Conservation (phyloP, 2,888 invertebrate species). For the Cephus nigrinus region DNA sequence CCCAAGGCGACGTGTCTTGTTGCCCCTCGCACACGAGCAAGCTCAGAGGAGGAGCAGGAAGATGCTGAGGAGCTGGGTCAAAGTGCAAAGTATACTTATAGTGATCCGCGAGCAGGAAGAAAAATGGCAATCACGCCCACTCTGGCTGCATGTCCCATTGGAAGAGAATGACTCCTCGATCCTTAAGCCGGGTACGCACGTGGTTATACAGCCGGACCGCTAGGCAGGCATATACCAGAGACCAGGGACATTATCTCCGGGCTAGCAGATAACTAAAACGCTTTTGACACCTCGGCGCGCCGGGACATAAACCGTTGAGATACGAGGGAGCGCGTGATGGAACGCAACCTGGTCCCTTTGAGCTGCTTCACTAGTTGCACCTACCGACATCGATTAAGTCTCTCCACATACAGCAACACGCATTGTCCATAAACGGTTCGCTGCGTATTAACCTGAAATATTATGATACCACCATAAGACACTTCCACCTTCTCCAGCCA, state of each 20-base stretch:
- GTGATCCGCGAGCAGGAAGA: not conserved
- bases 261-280: conserved; percentile 50
- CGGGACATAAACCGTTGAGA: conserved; percentile 47
- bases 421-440: not conserved
- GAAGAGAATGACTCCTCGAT: not conserved
- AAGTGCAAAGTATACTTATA: not conserved
- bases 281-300: conserved; percentile 49
- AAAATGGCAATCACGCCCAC: not conserved
- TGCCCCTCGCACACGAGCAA: not conserved
- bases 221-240: not conserved
- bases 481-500: not conserved
- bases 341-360: conserved; percentile 1
- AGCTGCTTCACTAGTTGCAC: not conserved
- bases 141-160: not conserved
- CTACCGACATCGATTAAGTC: not conserved
- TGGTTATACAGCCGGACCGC: not conserved
- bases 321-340: conserved; percentile 27
- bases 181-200: not conserved
- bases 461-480: not conserved
- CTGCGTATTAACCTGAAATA: not conserved
- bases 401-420: not conserved
- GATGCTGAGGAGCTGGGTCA: not conserved
- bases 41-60: not conserved
- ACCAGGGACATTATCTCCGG: conserved; percentile 31
- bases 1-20: not conserved